Base-by-base conservation (phyloP, 2,797 vertebrate species). In the Xenentodon cancila region DNA sequence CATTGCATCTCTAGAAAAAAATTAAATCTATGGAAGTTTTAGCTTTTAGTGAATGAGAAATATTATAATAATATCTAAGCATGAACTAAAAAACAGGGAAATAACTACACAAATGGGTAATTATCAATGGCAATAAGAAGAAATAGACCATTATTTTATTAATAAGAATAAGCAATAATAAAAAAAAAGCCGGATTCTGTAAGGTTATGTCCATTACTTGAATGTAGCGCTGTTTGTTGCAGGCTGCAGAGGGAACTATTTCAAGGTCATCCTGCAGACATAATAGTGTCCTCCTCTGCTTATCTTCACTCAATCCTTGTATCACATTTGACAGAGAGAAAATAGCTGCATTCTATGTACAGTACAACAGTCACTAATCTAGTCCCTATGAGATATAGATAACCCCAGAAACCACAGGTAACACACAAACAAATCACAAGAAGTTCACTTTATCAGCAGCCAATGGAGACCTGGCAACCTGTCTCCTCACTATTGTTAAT, bases 371-470 rank as follows among this genome's bases (percentile, higher is more conserved):
- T 73, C 62, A 65, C 75, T 87, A 79, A 84, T 85, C 82, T 87
- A 48, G 68, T 72, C 77, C 59, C 79, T 80, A 70, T 73, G 81
- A 81, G 75, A 89, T 85, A 76, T 49, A 87, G 90, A 90, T 92
- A 89, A 91, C 84, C 87, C 78, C 84, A 77, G 83, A 85, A 90
- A 88, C 77, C 85, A 81, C 87, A 83, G 82, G 81, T 89, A 89
- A 81, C 86, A 74, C 82, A 86, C 79, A 85, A 87, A 87, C 84
- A 84, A 87, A 88, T 86, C 85, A 85, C 67, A 62, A 81, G 62
- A 86, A 89, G 85, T 91, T 89, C 84, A 89, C 89, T 87, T 87
- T 80, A 88, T 90, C 88, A 90, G 86, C 80, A 84, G 81, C 79
- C 84, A 86, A 89, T 86, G 81, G 71, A 88, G 87, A 88, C 81